These are phyloP conservation scores for Mayetiola destructor DNA, from an alignment of 2,888 invertebrate genomes.

Conservation along the genomic window DNA sequence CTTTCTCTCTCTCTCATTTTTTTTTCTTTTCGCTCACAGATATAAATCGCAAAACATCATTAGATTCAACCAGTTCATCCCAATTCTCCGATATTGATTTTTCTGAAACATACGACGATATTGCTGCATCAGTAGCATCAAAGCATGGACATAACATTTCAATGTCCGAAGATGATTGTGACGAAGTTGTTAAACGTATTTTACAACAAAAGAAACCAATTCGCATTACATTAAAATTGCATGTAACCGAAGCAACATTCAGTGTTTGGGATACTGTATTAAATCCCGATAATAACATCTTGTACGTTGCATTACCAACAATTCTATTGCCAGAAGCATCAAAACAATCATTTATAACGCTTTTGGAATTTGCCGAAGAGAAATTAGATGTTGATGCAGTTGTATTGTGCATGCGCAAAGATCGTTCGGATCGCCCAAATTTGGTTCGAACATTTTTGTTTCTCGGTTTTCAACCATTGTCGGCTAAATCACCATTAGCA, in stretches of 20 bases:
- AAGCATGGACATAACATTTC: conserved; percentile 2
- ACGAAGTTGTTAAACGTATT: conserved; percentile 46
- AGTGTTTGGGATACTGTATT: conserved; percentile 69
- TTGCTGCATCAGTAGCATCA: conserved; percentile 30
- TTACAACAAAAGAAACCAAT: conserved; percentile 51
- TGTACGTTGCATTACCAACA: conserved; percentile 81
- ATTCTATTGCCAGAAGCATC: conserved; percentile 80
- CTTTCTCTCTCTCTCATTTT: not conserved
- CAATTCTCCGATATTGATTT: conserved; percentile 30
- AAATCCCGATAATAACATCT: conserved; percentile 44
- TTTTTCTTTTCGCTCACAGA: conserved; percentile 22
- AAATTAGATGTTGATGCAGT: conserved; percentile 68
- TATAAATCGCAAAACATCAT: conserved; percentile 33
- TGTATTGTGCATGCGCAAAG: conserved; percentile 63
- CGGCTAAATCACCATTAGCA: conserved; percentile 64
- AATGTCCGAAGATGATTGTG: conserved; percentile 30
- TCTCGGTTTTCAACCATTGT: conserved; percentile 80
- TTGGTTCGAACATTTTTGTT: conserved; percentile 93
- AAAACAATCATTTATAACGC: conserved; percentile 85
- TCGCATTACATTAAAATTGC: conserved; percentile 61
- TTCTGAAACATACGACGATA: conserved; percentile 25
- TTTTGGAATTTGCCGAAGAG: conserved; percentile 93
- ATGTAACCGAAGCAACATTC: conserved; percentile 59
- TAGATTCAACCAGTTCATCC: conserved; percentile 33
- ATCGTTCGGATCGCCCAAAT: conserved; percentile 67